phyloP scores from a whole-genome alignment of 2,797 vertebrate species.

The Melanotaenia nigrans region DNA sequence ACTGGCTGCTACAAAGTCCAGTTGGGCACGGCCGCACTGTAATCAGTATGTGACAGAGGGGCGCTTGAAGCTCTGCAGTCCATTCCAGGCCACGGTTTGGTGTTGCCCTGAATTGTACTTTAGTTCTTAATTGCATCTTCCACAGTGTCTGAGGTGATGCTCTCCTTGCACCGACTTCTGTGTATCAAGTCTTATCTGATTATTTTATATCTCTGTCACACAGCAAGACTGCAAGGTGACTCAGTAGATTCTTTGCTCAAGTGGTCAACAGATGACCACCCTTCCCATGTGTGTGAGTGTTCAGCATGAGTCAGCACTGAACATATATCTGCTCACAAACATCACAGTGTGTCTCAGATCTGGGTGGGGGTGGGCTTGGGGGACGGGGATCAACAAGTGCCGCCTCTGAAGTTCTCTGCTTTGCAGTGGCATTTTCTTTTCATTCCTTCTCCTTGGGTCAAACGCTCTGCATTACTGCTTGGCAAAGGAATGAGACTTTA shows the following conservation, averaged over 20 bases:
- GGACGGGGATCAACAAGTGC: conserved; percentile 49
- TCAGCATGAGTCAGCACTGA: conserved; percentile 58
- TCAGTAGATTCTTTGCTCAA: conserved; percentile 20
- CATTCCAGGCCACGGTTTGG: conserved; percentile 10
- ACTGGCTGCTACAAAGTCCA: conserved; percentile 43
- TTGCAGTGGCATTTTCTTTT: conserved; percentile 50
- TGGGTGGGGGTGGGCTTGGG: conserved; percentile 24
- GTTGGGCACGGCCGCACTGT: conserved; percentile 56
- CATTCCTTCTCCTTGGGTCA: conserved; percentile 51
- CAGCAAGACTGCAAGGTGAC: conserved; percentile 28
- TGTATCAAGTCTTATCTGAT: conserved; percentile 23
- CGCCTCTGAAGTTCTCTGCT: conserved; percentile 40
- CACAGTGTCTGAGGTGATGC: conserved; percentile 1
- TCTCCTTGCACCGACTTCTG: conserved; percentile 21
- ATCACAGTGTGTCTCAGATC: conserved; percentile 16
- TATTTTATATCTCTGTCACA: conserved; percentile 34
- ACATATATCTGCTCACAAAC: conserved; percentile 52
- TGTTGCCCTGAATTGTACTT: not conserved
- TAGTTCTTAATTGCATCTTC: conserved; percentile 8
- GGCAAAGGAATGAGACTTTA: conserved; percentile 56
- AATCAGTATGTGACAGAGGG: conserved; percentile 56
- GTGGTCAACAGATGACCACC: conserved; percentile 41
- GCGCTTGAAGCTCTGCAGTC: conserved; percentile 30
- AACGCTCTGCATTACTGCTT: conserved; percentile 39
- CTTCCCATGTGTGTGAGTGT: conserved; percentile 38